Conservation (phyloP, 2,113 vertebrate species). For the Onychostoma macrolepis region DNA sequence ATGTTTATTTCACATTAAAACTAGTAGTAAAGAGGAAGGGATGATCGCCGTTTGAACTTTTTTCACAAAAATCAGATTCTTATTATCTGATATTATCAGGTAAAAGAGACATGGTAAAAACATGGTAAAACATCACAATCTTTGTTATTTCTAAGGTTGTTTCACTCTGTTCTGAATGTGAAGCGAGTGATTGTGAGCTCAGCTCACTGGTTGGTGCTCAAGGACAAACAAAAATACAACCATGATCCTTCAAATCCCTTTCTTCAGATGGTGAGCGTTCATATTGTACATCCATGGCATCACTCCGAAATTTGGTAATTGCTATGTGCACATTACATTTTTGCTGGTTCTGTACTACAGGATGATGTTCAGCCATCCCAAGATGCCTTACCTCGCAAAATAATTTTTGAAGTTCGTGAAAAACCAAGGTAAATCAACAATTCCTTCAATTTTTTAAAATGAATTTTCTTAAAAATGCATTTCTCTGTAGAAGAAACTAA, state of each 20-base stretch:
- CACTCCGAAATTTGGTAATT: background rate
- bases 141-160: slow-evolving; percentile 76
- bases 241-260: slow-evolving; percentile 77
- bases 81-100: background rate
- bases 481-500: background rate
- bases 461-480: too few species aligned
- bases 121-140: background rate
- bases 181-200: slow-evolving; percentile 85
- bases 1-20: too few species aligned
- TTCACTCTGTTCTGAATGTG: slow-evolving; percentile 84
- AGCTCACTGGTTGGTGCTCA: slow-evolving; percentile 84
- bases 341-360: slow-evolving; percentile 64
- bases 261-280: slow-evolving; percentile 83
- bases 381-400: slow-evolving; percentile 83
- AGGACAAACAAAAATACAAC: slow-evolving; percentile 80
- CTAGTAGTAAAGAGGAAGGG: too few species aligned
- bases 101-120: background rate
- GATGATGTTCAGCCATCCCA: slow-evolving; percentile 84
- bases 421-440: slow-evolving; percentile 66
- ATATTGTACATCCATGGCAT: background rate
- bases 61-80: too few species aligned
- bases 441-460: background rate
- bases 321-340: background rate
- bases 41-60: too few species aligned
- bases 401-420: slow-evolving; percentile 71